Evolutionary conservation across 2,888 invertebrate genomes (phyloP).

Genomic region (Byasa hedistus): DNA sequence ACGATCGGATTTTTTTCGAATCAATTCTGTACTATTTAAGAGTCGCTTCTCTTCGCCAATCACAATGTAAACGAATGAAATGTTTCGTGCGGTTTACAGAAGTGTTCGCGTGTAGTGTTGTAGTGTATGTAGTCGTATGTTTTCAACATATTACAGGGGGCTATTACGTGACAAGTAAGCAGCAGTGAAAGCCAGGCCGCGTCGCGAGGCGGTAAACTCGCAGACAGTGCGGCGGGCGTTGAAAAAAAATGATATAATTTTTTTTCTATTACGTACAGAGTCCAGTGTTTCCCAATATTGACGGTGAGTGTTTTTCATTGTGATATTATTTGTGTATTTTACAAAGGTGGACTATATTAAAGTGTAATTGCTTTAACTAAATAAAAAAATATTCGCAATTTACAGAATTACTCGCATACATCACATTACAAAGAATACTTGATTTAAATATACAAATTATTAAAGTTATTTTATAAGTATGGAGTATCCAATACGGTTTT

Average conservation of each 20-base stretch:
- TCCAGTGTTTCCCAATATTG: constrained; percentile 30
- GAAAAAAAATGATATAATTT: constrained; percentile 44
- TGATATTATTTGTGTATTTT: constrained; percentile 9
- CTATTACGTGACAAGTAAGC: constrained; percentile 46
- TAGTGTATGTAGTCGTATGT: constrained; percentile 41
- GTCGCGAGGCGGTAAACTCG: constrained; percentile 41
- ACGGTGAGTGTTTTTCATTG: constrained; percentile 27
- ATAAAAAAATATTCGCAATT: no score
- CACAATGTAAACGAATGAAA: neutral
- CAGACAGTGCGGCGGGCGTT: constrained; percentile 29
- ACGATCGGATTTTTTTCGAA: no score
- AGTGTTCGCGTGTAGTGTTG: neutral
- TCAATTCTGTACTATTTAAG: no score
- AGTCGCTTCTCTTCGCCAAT: neutral
- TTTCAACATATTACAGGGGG: constrained; percentile 41
- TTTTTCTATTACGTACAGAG: constrained; percentile 28
- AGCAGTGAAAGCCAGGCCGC: constrained; percentile 61
- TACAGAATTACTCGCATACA: no score
- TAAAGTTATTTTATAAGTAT: no score
- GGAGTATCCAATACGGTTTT: no score
- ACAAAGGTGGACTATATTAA: no score
- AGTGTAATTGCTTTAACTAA: no score
- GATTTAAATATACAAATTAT: no score
- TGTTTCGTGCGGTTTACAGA: neutral
- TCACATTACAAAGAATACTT: no score